Evolutionary conservation across 2,888 invertebrate genomes (phyloP).

Genomic region (Ormyrus rosae): DNA sequence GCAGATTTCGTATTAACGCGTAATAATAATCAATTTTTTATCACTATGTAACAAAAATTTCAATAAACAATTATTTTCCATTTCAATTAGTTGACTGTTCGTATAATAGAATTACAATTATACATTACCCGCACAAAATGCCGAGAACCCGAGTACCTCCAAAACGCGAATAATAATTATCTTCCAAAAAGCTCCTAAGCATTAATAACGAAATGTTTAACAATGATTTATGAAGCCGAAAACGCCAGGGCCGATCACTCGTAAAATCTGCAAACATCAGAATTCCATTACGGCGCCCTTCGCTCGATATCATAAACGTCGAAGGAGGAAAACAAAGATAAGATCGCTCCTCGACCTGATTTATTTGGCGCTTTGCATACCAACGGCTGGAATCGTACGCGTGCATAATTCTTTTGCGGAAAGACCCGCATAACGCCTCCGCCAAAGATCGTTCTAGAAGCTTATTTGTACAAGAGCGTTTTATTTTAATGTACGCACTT

Average conservation of each 20-base stretch:
- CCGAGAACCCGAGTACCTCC: too few species aligned
- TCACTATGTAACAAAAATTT: not conserved
- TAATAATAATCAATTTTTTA: not conserved
- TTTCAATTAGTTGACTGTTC: not conserved
- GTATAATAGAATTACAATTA: too few species aligned
- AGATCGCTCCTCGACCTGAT: slow-evolving; percentile 26
- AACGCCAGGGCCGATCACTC: slow-evolving; percentile 28
- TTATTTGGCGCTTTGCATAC: slow-evolving; percentile 48
- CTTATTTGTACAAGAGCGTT: slow-evolving; percentile 24
- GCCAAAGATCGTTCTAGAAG: not conserved
- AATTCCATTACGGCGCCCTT: slow-evolving; percentile 40
- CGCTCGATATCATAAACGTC: slow-evolving; percentile 35
- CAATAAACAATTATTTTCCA: not conserved
- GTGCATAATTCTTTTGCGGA: slow-evolving; percentile 24
- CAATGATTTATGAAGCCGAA: slow-evolving; percentile 31
- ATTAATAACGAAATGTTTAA: slow-evolving; percentile 1
- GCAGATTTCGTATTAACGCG: not conserved
- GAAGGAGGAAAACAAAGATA: slow-evolving; percentile 40
- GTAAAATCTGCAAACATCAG: slow-evolving; percentile 43
- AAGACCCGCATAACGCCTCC: slow-evolving; percentile 2
- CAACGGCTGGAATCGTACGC: slow-evolving; percentile 11
- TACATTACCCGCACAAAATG: too few species aligned
- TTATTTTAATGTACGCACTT: slow-evolving; percentile 16
- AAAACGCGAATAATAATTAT: too few species aligned
- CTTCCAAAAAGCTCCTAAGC: too few species aligned